Conservation (phyloP, 2,113 vertebrate genomes). For the Axis porcinus region DNA sequence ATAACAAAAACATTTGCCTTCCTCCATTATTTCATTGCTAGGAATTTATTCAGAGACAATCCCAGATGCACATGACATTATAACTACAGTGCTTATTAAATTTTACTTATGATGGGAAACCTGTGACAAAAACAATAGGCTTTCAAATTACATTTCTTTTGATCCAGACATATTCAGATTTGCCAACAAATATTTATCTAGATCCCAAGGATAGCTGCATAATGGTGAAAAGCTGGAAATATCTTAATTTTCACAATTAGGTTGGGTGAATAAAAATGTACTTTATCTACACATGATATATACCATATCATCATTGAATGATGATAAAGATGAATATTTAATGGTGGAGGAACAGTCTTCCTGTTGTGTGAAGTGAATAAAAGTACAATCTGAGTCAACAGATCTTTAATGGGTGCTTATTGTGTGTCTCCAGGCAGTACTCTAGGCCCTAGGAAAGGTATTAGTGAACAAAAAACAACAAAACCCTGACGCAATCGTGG, state of each 20-base stretch:
- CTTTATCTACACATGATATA: background rate
- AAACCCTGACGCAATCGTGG: background rate
- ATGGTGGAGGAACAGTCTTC: background rate
- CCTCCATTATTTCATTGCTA: background rate
- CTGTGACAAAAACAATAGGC: background rate
- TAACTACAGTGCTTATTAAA: background rate
- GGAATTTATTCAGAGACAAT: background rate
- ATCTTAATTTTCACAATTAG: background rate
- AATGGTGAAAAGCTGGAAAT: background rate
- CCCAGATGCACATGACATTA: background rate
- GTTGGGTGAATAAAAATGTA: background rate
- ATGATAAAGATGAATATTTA: background rate
- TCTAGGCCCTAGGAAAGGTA: background rate
- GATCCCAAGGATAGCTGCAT: background rate
- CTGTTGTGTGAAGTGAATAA: background rate
- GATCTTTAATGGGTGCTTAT: background rate
- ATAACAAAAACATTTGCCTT: background rate
- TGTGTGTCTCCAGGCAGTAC: background rate
- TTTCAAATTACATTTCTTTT: background rate
- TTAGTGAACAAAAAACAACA: background rate
- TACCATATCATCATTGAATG: background rate
- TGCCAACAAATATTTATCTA: background rate
- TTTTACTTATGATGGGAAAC: background rate
- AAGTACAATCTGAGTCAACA: background rate
- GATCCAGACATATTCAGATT: background rate